These are phyloP conservation scores for Nowickia ferox DNA, from an alignment of 2,888 invertebrate species.

Conservation along the genomic window DNA sequence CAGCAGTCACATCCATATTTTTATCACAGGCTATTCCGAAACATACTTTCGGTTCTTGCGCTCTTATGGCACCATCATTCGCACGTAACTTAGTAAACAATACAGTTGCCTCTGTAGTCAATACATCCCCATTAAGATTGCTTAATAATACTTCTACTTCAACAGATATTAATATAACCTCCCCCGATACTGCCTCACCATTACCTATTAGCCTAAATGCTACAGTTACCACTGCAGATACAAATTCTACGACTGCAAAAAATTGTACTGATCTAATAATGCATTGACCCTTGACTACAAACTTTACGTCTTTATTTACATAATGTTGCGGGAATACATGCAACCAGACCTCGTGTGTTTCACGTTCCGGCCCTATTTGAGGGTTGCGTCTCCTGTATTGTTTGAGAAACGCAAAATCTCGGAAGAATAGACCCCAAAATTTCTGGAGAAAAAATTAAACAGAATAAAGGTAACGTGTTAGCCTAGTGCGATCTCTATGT, in stretches of 20 bases:
- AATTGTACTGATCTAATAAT: constrained; percentile 80
- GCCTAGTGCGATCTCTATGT: no score
- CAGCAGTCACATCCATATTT: constrained; percentile 73
- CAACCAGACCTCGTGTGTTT: background rate
- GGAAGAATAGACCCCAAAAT: no score
- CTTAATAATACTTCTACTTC: constrained; percentile 69
- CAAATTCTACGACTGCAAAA: constrained; percentile 71
- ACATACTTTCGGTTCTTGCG: constrained; percentile 82
- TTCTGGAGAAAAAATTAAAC: no score
- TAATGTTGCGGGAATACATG: constrained; percentile 37
- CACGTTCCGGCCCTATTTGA: background rate
- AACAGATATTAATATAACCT: constrained; percentile 19
- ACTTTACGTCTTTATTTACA: constrained; percentile 46
- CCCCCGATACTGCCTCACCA: constrained; percentile 60
- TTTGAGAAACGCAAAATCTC: no score
- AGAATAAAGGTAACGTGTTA: no score
- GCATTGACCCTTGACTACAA: constrained; percentile 78
- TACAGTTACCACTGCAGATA: constrained; percentile 67
- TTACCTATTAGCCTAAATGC: constrained; percentile 65
- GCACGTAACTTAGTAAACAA: constrained; percentile 72
- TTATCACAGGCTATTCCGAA: constrained; percentile 78
- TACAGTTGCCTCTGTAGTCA: constrained; percentile 47
- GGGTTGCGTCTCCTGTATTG: no score
- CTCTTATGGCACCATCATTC: constrained; percentile 79
- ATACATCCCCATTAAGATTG: constrained; percentile 67